These are phyloP conservation scores for Umimayanthus chanpuru DNA, from an alignment of 92 coral and sea anemone genomes.

Conservation along the genomic window DNA sequence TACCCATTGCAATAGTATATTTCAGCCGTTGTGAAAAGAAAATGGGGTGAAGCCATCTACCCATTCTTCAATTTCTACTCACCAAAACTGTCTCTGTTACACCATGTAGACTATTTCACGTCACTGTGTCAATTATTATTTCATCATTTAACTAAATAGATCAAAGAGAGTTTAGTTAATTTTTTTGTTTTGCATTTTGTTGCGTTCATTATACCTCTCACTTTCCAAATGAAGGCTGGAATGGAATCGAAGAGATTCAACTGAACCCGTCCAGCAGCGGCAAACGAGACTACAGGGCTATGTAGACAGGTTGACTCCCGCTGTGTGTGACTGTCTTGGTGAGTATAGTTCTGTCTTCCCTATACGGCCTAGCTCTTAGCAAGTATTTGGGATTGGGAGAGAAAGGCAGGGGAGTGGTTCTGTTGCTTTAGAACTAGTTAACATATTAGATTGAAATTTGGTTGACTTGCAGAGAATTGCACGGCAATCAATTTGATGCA, in stretches of 20 bases:
- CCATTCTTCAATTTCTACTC: neutral
- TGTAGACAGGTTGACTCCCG: conserved; percentile 46
- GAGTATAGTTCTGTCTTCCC: conserved; percentile 15
- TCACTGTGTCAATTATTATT: neutral
- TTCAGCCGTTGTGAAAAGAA: neutral
- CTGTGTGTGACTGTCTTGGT: conserved; percentile 85
- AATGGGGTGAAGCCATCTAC: neutral
- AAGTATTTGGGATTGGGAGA: too few relatives aligned
- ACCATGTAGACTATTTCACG: neutral
- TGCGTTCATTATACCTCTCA: neutral
- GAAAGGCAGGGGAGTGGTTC: too few relatives aligned
- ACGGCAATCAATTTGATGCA: too few relatives aligned
- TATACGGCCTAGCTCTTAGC: too few relatives aligned
- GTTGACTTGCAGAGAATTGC: too few relatives aligned
- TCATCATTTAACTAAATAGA: neutral
- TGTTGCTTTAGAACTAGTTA: too few relatives aligned
- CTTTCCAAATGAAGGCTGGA: conserved; percentile 47
- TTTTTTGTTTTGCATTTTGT: neutral
- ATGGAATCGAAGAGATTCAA: conserved; percentile 53
- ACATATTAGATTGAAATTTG: too few relatives aligned
- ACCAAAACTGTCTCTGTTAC: too few relatives aligned
- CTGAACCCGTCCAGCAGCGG: conserved; percentile 41
- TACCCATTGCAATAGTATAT: neutral
- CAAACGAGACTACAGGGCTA: conserved; percentile 49
- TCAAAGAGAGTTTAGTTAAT: neutral